Percentiles rank a stretch among this genome's conserved stretches.
These are phyloP conservation scores for Lordiphosa andalusiaca DNA, from an alignment of 2,888 invertebrate species.

Conservation along the genomic window DNA sequence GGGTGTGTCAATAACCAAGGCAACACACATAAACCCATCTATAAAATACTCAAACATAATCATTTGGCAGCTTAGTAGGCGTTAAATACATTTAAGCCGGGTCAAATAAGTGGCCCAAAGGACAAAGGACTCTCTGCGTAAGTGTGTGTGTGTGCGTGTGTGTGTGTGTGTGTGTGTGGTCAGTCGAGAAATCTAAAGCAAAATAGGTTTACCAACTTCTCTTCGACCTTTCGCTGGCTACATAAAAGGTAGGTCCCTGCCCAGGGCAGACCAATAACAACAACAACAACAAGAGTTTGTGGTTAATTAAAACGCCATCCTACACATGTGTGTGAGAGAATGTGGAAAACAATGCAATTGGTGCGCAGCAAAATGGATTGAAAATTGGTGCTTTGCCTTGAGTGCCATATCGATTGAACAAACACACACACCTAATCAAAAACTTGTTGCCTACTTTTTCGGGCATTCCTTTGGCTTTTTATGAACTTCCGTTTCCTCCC, in stretches of 20 bases:
- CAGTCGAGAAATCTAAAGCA: slow-evolving; percentile 28
- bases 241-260: slow-evolving; percentile 6
- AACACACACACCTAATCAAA: slow-evolving; percentile 9
- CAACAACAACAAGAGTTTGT: slow-evolving; percentile 33
- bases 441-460: slow-evolving; percentile 39
- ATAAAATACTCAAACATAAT: slow-evolving; percentile 53
- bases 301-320: slow-evolving; percentile 57
- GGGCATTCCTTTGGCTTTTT: slow-evolving; percentile 22
- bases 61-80: slow-evolving; percentile 64
- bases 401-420: slow-evolving; percentile 7
- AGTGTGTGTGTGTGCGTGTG: slow-evolving; percentile 1
- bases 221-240: neutral
- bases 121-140: slow-evolving; percentile 43
- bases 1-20: slow-evolving; percentile 48
- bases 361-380: slow-evolving; percentile 22
- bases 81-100: slow-evolving; percentile 60
- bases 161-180: slow-evolving; percentile 25
- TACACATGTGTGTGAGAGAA: neutral
- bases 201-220: neutral
- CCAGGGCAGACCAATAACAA: neutral
- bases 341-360: slow-evolving; percentile 1
- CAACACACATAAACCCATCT: slow-evolving; percentile 27
- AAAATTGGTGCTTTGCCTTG: slow-evolving; percentile 38
- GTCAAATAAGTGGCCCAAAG: slow-evolving; percentile 45
- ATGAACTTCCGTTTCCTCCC: slow-evolving; percentile 22